Evolutionary conservation across 2,797 vertebrate genomes (phyloP), one percentile per base, ranked within the genome.

Genomic region (Lutjanus argentimaculatus): DNA sequence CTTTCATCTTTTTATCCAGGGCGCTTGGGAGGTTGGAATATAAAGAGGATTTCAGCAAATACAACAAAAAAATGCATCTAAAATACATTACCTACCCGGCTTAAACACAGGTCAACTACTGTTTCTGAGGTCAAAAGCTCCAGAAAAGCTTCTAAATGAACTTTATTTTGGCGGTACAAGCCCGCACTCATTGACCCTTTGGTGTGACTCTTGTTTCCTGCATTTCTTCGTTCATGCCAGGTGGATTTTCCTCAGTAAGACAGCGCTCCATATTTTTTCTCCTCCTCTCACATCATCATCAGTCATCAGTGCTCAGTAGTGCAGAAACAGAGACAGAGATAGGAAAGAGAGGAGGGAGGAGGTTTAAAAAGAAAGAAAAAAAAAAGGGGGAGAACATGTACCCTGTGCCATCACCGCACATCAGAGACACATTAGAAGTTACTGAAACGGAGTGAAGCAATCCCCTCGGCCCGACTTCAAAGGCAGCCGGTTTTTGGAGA

Each of bases 401-500:
- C 77, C 80, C 79, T 74, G 67, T 80, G 75, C 88, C 91, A 89
- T 89, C 91, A 77, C 79, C 79, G 14, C 82, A 94, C 89, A 95
- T 94, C 92, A 88, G 89, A 94, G 88, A 88, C 87, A 86, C 90
- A 91, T 87, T 83, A 87, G 85, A 87, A 91, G 87, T 83, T 84
- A 77, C 84, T 75, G 87, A 90, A 87, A 89, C 46, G 86, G 73
- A 92, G 89, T 82, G 90, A 86, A 93, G 94, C 89, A 90, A 91
- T 93, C 91, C 92, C 93, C 85, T 91, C 91, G 85, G 89, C 85
- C 84, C 65, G 67, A 92, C 93, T 93, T 95, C 92, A 95, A 95
- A 95, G 86, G 75, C 76, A 56, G 79, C 8, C 68, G 48, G 61
- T 75, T 88, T 64, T 88, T 80, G 85, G 85, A 89, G 85, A 86